A percentile compares a stretch with the other conserved stretches of the same genome.
These are phyloP conservation scores for Brachynemurus nebulosus DNA, from an alignment of 2,888 invertebrate species.

Conservation along the genomic window DNA sequence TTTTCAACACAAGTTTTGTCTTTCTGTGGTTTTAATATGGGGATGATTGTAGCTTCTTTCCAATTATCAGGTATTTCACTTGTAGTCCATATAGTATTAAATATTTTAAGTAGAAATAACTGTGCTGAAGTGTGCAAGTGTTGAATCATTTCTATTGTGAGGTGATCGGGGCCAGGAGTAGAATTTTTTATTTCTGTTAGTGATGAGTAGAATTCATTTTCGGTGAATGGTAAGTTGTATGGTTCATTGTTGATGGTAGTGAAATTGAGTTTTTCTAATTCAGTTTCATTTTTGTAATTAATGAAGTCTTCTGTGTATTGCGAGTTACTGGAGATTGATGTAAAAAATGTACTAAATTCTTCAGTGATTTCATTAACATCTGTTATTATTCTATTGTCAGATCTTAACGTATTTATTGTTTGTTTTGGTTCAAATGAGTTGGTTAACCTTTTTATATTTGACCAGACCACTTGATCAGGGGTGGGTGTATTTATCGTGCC, in stretches of 20 bases:
- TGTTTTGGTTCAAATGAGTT: neutral
- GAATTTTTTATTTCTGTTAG: constrained; percentile 3
- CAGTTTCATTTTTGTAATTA: constrained; percentile 1
- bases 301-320: neutral
- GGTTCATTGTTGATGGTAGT: neutral
- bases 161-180: constrained; percentile 8
- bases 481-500: neutral
- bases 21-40: constrained; percentile 5
- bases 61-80: constrained; percentile 5
- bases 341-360: neutral
- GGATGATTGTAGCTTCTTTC: constrained; percentile 7
- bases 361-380: neutral
- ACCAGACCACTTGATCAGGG: neutral
- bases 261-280: neutral
- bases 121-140: neutral
- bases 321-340: neutral
- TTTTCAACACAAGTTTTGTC: neutral
- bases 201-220: constrained; percentile 1
- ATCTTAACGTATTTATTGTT: neutral
- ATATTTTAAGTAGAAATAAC: constrained; percentile 5
- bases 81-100: constrained; percentile 9
- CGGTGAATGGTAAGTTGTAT: constrained; percentile 7
- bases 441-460: neutral
- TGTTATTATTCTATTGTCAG: neutral
- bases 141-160: constrained; percentile 7